Evolutionary conservation across 37 sponge, comb jelly and placozoan species (phyloP).

Genomic region (Aplysina aerophoba): DNA sequence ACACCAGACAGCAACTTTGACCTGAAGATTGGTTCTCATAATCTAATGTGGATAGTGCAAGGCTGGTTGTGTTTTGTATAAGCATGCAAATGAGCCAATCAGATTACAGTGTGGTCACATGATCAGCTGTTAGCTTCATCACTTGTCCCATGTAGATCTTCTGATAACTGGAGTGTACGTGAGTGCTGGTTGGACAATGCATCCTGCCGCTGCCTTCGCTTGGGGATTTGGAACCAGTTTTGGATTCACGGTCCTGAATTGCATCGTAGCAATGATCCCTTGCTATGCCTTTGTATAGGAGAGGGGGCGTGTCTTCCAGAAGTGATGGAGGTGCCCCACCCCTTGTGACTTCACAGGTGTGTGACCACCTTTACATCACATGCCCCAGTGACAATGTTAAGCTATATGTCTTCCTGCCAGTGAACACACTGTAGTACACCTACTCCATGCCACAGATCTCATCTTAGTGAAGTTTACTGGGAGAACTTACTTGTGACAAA

Average conservation of each 20-base stretch:
- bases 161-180: constrained; percentile 60
- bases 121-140: neutral
- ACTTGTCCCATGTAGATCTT: constrained; percentile 49
- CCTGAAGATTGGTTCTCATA: neutral
- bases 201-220: constrained; percentile 40
- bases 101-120: neutral
- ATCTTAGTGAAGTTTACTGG: no score
- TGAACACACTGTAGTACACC: no score
- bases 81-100: neutral
- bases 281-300: constrained; percentile 55
- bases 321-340: neutral
- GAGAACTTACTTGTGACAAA: no score
- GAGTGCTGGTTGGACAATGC: constrained; percentile 46
- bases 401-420: no score
- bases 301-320: neutral
- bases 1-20: no score
- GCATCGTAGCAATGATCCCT: constrained; percentile 49
- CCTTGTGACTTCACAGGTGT: no score
- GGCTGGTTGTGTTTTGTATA: no score
- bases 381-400: no score
- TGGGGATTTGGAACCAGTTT: constrained; percentile 75
- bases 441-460: no score
- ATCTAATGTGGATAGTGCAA: neutral
- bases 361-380: neutral
- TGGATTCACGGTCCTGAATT: constrained; percentile 29